These are phyloP conservation scores for Nomada lathburiana DNA, from an alignment of 2,888 invertebrate species.

Conservation along the genomic window DNA sequence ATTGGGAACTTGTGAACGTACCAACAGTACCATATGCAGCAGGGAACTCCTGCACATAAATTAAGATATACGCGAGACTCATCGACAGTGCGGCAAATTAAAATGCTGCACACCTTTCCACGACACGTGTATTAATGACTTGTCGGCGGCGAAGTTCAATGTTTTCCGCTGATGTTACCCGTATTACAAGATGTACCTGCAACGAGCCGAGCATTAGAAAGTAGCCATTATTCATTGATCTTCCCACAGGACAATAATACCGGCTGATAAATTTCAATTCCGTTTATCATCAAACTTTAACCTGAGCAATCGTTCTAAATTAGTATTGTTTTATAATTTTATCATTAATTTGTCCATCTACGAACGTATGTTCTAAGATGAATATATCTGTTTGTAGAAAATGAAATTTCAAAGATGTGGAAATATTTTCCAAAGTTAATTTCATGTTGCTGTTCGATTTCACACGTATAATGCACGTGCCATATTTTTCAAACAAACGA, in stretches of 20 bases:
- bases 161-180: constrained; percentile 34
- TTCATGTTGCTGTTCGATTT: no score
- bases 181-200: constrained; percentile 43
- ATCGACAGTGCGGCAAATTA: constrained; percentile 46
- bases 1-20: neutral
- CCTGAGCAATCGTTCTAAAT: neutral
- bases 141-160: constrained; percentile 50
- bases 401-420: no score
- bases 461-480: no score
- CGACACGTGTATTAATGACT: constrained; percentile 45
- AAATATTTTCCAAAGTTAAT: no score
- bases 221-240: constrained; percentile 44
- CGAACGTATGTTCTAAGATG: neutral
- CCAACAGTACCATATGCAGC: neutral
- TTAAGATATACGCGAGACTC: constrained; percentile 30
- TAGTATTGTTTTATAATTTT: neutral
- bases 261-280: constrained; percentile 19
- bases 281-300: neutral
- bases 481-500: no score
- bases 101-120: constrained; percentile 38
- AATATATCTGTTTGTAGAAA: neutral
- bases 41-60: constrained; percentile 4
- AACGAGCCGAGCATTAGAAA: constrained; percentile 56
- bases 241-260: constrained; percentile 9
- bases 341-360: neutral